Percentiles rank a stretch among this genome's conserved stretches.
Evolutionary conservation across 2,888 invertebrate species (phyloP).

Genomic region (Dendrolimus pini): DNA sequence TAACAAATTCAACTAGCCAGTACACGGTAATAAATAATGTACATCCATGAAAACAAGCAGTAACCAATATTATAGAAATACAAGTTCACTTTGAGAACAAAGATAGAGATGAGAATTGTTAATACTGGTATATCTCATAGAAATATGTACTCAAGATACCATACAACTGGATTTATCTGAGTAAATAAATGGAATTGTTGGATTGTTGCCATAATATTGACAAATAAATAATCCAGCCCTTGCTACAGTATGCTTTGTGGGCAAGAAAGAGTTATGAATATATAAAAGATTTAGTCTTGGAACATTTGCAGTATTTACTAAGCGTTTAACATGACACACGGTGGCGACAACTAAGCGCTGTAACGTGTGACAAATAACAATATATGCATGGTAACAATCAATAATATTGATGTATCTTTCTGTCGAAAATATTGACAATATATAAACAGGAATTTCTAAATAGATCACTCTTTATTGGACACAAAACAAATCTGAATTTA

Average conservation of each 20-base stretch:
- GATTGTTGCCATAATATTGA: conserved; percentile 40
- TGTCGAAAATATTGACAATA: no score
- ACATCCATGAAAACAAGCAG: background rate
- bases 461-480: no score
- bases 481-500: no score
- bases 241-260: conserved; percentile 5
- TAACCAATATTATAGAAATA: background rate
- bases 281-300: no score
- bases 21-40: background rate
- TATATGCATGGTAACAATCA: no score
- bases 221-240: conserved; percentile 24
- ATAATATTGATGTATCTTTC: no score
- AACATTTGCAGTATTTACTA: no score
- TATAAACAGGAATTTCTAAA: no score
- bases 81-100: background rate
- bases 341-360: no score
- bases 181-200: conserved; percentile 32
- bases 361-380: no score
- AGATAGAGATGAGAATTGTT: background rate
- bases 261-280: background rate
- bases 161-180: conserved; percentile 5
- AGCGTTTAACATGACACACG: no score
- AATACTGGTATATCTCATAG: conserved; percentile 1
- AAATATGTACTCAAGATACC: conserved; percentile 4
- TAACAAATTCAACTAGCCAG: background rate